Percentiles rank a stretch among this genome's conserved stretches.
These are phyloP conservation scores for Sebastes matsubarae DNA, from an alignment of 2,797 vertebrate genomes.

Conservation along the genomic window DNA sequence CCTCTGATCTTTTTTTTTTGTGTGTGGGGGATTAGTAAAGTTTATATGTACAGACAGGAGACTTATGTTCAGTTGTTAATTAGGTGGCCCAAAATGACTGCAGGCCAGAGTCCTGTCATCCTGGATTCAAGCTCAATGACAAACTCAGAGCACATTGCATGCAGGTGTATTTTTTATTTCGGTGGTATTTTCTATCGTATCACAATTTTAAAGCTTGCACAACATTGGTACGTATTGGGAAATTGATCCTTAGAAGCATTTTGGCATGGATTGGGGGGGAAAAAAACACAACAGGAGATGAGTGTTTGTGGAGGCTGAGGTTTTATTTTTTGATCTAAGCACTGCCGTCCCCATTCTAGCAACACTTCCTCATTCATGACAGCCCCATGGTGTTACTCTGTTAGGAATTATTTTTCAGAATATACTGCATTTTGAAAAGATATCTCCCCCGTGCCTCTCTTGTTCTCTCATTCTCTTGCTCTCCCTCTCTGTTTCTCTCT, in stretches of 20 bases:
- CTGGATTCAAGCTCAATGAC: background rate
- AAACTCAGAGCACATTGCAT: background rate
- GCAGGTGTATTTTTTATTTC: background rate
- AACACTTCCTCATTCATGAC: slow-evolving; percentile 71
- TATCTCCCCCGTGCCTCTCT: slow-evolving; percentile 36
- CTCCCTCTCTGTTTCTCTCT: slow-evolving; percentile 44
- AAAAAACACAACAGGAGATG: slow-evolving; percentile 37
- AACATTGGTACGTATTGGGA: slow-evolving; percentile 30
- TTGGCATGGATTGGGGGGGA: slow-evolving; percentile 17
- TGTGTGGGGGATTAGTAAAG: slow-evolving; percentile 43
- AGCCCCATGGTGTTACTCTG: slow-evolving; percentile 68
- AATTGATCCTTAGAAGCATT: slow-evolving; percentile 44
- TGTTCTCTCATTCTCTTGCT: slow-evolving; percentile 41
- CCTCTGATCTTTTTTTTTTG: slow-evolving; percentile 51
- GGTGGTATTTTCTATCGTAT: slow-evolving; percentile 1
- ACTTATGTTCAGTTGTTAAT: slow-evolving; percentile 44
- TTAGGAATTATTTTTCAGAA: slow-evolving; percentile 70
- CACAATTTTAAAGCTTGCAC: slow-evolving; percentile 24
- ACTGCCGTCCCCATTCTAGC: slow-evolving; percentile 52
- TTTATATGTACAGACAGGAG: slow-evolving; percentile 42
- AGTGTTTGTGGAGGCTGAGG: slow-evolving; percentile 48
- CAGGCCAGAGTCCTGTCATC: slow-evolving; percentile 1
- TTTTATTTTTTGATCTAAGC: slow-evolving; percentile 56
- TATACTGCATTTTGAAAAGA: slow-evolving; percentile 70
- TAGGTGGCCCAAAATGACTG: slow-evolving; percentile 24